Percentiles rank a stretch among this genome's conserved stretches.
These are phyloP conservation scores for Chrysomela aeneicollis DNA, from an alignment of 2,888 invertebrate genomes.

Conservation along the genomic window DNA sequence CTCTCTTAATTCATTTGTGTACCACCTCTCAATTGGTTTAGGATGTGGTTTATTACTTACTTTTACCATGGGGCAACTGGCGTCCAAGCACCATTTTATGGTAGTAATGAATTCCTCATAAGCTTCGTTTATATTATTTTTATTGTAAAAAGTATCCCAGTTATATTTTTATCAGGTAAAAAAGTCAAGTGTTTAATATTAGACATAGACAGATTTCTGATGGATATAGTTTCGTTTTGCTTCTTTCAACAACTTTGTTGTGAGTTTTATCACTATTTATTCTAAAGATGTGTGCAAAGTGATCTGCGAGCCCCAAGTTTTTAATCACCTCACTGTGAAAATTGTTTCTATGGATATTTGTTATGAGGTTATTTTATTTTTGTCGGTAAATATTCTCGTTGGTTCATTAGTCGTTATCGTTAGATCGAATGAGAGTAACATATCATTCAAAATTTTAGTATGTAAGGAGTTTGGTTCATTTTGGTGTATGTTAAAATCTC, in stretches of 20 bases:
- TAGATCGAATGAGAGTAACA: conserved; percentile 7
- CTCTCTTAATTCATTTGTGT: conserved; percentile 7
- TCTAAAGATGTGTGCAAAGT: neutral
- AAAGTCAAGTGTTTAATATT: conserved; percentile 1
- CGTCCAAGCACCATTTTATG: conserved; percentile 2
- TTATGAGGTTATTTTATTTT: neutral
- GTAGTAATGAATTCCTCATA: conserved; percentile 3
- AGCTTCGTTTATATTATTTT: neutral
- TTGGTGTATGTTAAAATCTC: conserved; percentile 12
- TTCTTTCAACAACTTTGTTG: neutral
- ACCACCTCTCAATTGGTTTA: conserved; percentile 8
- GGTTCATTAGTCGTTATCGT: conserved; percentile 4
- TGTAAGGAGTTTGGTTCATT: conserved; percentile 7
- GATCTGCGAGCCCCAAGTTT: conserved; percentile 4
- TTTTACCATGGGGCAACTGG: neutral
- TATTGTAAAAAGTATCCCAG: neutral
- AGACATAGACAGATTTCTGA: conserved; percentile 1
- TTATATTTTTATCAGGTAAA: neutral
- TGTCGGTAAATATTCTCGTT: conserved; percentile 8
- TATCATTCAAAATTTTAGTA: conserved; percentile 8
- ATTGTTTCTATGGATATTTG: neutral
- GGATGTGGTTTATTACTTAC: neutral
- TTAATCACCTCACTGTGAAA: conserved; percentile 6
- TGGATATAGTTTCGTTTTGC: neutral
- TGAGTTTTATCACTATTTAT: neutral